Percentiles rank a stretch among this genome's conserved stretches.
Evolutionary conservation across 2,888 invertebrate genomes (phyloP).

Genomic region (Cosmia pyralina): DNA sequence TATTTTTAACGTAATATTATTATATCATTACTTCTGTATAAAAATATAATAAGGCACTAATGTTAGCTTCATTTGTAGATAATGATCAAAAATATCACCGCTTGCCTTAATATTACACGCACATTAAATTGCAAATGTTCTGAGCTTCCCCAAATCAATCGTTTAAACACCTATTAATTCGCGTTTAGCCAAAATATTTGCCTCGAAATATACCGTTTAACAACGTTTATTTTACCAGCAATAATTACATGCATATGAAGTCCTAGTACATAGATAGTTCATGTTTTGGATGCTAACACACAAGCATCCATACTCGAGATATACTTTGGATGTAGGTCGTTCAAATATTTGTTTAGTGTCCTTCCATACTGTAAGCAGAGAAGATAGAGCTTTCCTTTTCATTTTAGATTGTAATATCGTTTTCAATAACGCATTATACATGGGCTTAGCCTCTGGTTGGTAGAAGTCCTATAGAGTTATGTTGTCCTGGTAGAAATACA

Average conservation of each 20-base stretch:
- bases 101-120: neutral
- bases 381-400: slow-evolving; percentile 19
- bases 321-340: slow-evolving; percentile 28
- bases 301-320: slow-evolving; percentile 11
- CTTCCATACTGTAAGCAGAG: slow-evolving; percentile 11
- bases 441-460: neutral
- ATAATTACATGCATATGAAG: slow-evolving; percentile 9
- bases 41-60: neutral
- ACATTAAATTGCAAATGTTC: neutral
- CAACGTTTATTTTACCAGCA: neutral
- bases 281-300: slow-evolving; percentile 21
- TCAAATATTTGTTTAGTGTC: slow-evolving; percentile 41
- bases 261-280: neutral
- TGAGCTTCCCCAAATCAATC: neutral
- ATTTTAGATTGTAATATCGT: slow-evolving; percentile 26
- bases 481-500: neutral
- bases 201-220: neutral
- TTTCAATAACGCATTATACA: slow-evolving; percentile 12
- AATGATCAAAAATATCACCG: neutral
- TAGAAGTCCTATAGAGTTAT: neutral
- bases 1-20: neutral
- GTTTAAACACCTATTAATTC: neutral
- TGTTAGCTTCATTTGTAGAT: no score
- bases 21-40: neutral
- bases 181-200: neutral